Base-by-base conservation (phyloP, 2,797 vertebrate species). In the Ibycter americanus region DNA sequence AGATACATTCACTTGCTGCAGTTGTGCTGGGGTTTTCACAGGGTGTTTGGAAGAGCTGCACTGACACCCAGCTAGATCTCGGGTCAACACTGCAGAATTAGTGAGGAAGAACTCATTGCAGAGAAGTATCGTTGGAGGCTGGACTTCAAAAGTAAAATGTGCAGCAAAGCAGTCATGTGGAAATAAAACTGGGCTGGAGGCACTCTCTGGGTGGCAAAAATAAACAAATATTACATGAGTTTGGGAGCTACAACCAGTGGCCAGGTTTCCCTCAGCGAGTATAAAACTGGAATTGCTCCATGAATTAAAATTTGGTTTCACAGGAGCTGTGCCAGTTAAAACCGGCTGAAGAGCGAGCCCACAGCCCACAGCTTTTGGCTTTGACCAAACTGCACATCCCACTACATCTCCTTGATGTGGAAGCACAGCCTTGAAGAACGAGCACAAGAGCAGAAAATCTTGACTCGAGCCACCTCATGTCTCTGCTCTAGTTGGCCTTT, bases 381-480 rank as follows among this genome's bases (percentile, higher is more conserved):
- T 78, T 73, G 76, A 72, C 52, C 66, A 93, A 87, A 66, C 27
- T 81, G 76, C 46, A 86, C 54, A 61, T 81, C 65, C 38, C 15
- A 52, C 79, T 66, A 65, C 42, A 55, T 10, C 0, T 19, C 38
- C 90, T 83, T 91, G 34, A 89, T 63, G 59, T 67, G 66, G 47
- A 83, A 80, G 32, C 19, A 71, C 1, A 9, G 56, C 40, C 56
- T 59, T 68, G 46, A 66, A 81, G 70, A 93, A 93, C 26, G 23
- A 95, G 68, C 21, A 72, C 25, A 87, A 87, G 58, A 89, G 47
- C 74, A 92, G 72, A 94, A 93, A 96, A 91, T 76, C 56, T 89
- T 58, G 49, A 86, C 59, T 88, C 0, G 0, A 89, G 68, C 13
- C 58, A 87, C 27, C 32, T 72, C 9, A 6, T 63, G 54, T 61